These are phyloP conservation scores for Pteronura brasiliensis DNA, from an alignment of 2,113 vertebrate species.

Conservation along the genomic window DNA sequence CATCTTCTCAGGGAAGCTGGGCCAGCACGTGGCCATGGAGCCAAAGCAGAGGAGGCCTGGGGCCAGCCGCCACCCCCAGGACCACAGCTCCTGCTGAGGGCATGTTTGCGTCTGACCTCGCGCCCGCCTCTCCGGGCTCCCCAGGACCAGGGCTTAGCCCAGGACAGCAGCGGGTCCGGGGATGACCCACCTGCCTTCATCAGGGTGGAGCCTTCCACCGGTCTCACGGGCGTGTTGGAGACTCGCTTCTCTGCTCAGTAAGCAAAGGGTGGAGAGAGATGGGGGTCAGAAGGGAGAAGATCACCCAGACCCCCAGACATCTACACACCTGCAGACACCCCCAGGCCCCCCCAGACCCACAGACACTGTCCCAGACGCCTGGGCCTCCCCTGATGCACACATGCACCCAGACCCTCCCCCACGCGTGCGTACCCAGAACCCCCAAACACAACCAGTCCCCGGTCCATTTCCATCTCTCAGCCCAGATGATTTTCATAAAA, in stretches of 20 bases:
- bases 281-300: neutral
- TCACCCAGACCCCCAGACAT: no score
- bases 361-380: no score
- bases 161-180: neutral
- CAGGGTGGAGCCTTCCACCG: slow-evolving; percentile 84
- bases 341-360: no score
- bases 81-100: neutral
- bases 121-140: neutral
- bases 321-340: neutral
- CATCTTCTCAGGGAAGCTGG: neutral
- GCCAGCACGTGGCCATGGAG: neutral
- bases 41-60: slow-evolving; percentile 27
- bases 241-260: slow-evolving; percentile 78
- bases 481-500: neutral
- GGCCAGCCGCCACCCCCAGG: neutral
- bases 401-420: no score
- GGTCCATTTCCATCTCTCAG: neutral
- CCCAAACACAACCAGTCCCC: neutral
- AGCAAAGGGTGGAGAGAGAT: neutral
- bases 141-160: fast-evolving
- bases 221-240: slow-evolving; percentile 83
- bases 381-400: no score
- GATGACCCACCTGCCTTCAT: slow-evolving; percentile 87
- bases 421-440: neutral
- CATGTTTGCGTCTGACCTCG: neutral